These are phyloP conservation scores for Equus quagga DNA, from an alignment of 2,113 vertebrate species.

Conservation along the genomic window DNA sequence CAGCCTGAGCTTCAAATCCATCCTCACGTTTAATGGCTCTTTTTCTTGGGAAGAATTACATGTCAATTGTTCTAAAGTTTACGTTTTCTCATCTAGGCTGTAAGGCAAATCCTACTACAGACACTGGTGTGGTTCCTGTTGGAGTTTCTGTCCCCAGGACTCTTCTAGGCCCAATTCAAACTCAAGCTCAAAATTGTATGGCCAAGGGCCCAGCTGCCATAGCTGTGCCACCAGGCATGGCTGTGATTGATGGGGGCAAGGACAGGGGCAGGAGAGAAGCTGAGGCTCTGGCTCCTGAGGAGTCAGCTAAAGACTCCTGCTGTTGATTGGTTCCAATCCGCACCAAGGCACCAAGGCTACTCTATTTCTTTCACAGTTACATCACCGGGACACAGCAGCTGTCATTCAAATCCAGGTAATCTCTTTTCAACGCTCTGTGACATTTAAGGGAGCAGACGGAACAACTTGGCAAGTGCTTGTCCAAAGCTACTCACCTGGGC, in stretches of 20 bases:
- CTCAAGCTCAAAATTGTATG: neutral
- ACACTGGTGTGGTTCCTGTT: neutral
- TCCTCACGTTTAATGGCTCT: neutral
- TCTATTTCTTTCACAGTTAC: neutral
- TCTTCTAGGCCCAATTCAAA: neutral
- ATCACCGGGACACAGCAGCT: neutral
- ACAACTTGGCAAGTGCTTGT: conserved; percentile 31
- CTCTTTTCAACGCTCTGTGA: conserved; percentile 34
- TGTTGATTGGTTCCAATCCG: neutral
- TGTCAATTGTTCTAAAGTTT: neutral
- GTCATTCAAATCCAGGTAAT: conserved; percentile 59
- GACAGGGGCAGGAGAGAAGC: neutral
- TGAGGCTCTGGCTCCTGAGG: neutral
- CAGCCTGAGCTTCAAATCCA: neutral
- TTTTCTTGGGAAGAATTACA: neutral
- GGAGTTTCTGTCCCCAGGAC: neutral
- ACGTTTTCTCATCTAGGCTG: neutral
- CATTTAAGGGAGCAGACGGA: conserved; percentile 54
- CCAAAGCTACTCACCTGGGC: neutral
- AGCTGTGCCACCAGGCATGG: neutral
- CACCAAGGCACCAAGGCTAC: neutral
- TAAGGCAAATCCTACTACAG: neutral
- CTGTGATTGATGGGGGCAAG: neutral
- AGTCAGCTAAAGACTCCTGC: neutral
- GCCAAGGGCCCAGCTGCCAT: neutral